Evolutionary conservation across 53 echinoderm and acorn worm species (phyloP).

Genomic region (Henricia sp.): DNA sequence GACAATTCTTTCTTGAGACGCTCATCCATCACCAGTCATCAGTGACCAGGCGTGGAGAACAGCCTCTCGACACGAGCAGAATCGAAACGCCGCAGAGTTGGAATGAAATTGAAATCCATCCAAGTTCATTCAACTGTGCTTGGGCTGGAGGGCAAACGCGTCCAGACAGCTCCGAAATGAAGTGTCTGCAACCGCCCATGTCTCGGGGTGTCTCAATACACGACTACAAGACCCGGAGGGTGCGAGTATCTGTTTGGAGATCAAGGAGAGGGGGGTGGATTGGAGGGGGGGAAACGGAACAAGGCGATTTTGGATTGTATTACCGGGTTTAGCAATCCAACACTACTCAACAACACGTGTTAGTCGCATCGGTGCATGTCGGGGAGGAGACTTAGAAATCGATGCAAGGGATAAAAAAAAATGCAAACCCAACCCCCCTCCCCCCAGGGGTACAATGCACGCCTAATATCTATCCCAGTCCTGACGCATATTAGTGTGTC

Average conservation of each 20-base stretch:
- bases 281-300: not conserved
- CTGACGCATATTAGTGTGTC: slow-evolving; percentile 29
- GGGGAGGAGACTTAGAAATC: slow-evolving; percentile 9
- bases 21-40: slow-evolving; percentile 42
- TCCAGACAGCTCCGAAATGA: too few species aligned
- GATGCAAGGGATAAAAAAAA: slow-evolving; percentile 23
- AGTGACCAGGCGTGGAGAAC: slow-evolving; percentile 20
- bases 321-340: slow-evolving; percentile 54
- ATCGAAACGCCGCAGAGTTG: slow-evolving; percentile 48
- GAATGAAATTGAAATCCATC: slow-evolving; percentile 63
- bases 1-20: slow-evolving; percentile 13
- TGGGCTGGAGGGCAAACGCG: not conserved
- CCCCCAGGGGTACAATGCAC: slow-evolving; percentile 20
- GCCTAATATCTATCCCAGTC: slow-evolving; percentile 46
- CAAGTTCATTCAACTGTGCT: slow-evolving; percentile 58
- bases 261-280: not conserved
- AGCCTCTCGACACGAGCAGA: not conserved
- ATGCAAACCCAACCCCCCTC: not conserved
- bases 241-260: slow-evolving; percentile 42
- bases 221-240: slow-evolving; percentile 23
- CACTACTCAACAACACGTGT: slow-evolving; percentile 62
- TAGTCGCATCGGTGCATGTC: slow-evolving; percentile 60
- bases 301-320: slow-evolving; percentile 20
- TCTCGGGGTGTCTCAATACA: slow-evolving; percentile 39
- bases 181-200: not conserved